phyloP scores from a whole-genome alignment of 2,888 invertebrate genomes.

The Phytoseiulus persimilis region DNA sequence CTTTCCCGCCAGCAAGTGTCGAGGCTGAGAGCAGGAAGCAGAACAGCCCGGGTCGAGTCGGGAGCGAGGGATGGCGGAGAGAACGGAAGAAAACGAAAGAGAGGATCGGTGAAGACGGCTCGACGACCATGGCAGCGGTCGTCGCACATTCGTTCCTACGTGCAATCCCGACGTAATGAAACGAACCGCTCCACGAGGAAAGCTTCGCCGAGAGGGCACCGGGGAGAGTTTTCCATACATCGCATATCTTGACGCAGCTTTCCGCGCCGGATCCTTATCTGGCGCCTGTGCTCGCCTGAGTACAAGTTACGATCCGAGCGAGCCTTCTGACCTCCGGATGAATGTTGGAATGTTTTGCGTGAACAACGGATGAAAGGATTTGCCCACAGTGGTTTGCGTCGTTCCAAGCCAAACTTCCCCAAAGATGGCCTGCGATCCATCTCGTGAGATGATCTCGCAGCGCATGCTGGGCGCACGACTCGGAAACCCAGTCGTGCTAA shows the following conservation, averaged over 20 bases:
- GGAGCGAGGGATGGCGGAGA: not conserved
- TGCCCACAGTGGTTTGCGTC: too few species aligned
- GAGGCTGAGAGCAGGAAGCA: not conserved
- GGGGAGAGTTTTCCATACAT: not conserved
- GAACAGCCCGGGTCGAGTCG: not conserved
- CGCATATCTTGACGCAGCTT: not conserved
- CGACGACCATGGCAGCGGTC: not conserved
- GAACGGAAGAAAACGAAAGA: not conserved
- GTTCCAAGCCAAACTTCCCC: too few species aligned
- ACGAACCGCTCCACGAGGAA: not conserved
- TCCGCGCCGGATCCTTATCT: too few species aligned
- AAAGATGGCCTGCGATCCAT: not conserved
- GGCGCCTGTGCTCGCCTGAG: too few species aligned
- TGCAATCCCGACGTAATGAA: not conserved
- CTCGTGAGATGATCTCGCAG: not conserved
- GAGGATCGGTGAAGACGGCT: not conserved
- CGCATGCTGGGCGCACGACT: not conserved
- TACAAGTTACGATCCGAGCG: too few species aligned
- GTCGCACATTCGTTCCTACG: not conserved
- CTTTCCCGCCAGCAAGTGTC: not conserved
- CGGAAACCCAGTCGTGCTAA: not conserved
- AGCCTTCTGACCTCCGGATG: too few species aligned
- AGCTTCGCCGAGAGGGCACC: not conserved
- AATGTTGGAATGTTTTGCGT: too few species aligned
- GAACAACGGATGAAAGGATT: too few species aligned